Conservation (phyloP, 2,797 vertebrate genomes). For the Phataginus tricuspis region DNA sequence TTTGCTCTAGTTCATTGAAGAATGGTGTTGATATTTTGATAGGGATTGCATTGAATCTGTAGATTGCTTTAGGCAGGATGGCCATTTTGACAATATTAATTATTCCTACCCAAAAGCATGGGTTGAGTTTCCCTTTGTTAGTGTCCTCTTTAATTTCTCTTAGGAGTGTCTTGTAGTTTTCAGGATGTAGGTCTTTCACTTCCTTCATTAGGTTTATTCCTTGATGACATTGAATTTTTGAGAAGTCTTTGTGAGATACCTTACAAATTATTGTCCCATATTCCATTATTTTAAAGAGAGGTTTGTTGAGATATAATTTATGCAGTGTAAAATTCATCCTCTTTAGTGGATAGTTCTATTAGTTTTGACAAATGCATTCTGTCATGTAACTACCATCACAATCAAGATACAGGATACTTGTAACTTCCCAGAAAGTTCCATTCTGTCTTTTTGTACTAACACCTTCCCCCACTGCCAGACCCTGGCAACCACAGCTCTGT, state of each 20-base stretch:
- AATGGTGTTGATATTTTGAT: too few species aligned
- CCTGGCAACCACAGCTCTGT: not conserved
- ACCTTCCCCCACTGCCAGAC: not conserved
- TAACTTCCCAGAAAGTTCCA: not conserved
- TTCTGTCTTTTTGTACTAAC: not conserved
- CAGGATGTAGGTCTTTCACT: too few species aligned
- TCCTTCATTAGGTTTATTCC: too few species aligned
- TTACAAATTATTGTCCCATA: not conserved
- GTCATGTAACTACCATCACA: not conserved
- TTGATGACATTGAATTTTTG: not conserved
- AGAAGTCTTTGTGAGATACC: not conserved
- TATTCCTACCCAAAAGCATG: too few species aligned
- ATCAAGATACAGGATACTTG: not conserved
- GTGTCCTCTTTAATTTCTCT: too few species aligned
- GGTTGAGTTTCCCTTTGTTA: too few species aligned
- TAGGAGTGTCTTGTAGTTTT: too few species aligned
- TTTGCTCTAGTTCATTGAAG: too few species aligned
- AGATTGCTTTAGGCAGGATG: too few species aligned
- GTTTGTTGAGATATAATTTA: not conserved
- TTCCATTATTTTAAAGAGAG: not conserved
- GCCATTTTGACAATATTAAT: too few species aligned
- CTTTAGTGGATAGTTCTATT: not conserved
- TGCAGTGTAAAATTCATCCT: not conserved
- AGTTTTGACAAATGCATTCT: not conserved
- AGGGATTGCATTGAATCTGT: too few species aligned